Evolutionary conservation across 2,888 invertebrate genomes (phyloP).

Genomic region (Amblyteles armatorius): DNA sequence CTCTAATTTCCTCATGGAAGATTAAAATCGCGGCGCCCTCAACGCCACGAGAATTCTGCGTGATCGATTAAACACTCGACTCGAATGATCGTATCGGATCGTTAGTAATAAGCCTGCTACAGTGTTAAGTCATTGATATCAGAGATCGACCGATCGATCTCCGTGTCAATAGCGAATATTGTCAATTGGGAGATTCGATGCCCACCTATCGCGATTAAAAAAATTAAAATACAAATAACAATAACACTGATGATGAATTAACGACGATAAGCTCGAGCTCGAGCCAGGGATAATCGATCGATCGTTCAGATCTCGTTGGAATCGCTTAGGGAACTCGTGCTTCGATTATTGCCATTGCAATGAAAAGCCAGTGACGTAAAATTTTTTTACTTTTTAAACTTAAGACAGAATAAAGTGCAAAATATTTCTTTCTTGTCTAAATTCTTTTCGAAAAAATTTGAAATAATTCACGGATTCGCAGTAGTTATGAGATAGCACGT

Average conservation of each 20-base stretch:
- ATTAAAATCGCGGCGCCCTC: background rate
- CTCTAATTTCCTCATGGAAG: background rate
- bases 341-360: slow-evolving; percentile 12
- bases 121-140: slow-evolving; percentile 3
- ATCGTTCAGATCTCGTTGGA: background rate
- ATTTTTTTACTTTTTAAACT: too few species aligned
- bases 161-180: background rate
- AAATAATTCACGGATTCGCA: too few species aligned
- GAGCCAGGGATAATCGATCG: slow-evolving; percentile 15
- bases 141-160: background rate
- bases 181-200: background rate
- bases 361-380: background rate
- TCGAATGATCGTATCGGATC: background rate
- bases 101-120: background rate
- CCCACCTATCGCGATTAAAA: background rate
- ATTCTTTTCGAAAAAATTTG: too few species aligned
- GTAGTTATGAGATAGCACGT: too few species aligned
- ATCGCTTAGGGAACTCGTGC: slow-evolving; percentile 28
- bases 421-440: too few species aligned
- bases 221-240: slow-evolving; percentile 7
- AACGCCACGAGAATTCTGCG: slow-evolving; percentile 29
- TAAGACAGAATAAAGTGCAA: too few species aligned
- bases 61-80: slow-evolving; percentile 34
- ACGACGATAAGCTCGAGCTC: slow-evolving; percentile 15
- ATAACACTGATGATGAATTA: slow-evolving; percentile 15